Base-by-base conservation (phyloP, 2,888 invertebrate species). In the Luffia ferchaultella region DNA sequence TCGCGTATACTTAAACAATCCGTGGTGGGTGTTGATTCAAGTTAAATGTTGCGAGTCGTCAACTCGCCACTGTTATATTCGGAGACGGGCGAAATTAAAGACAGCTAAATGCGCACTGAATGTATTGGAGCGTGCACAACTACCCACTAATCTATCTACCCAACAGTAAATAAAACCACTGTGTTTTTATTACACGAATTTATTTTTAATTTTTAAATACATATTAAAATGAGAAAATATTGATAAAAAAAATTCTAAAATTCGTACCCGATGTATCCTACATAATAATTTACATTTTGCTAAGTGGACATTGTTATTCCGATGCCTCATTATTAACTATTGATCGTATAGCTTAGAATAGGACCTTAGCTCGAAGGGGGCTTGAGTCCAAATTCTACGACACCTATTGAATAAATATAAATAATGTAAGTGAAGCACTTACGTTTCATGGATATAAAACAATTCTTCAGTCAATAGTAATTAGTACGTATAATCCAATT, bases 191-290 rank as follows among this genome's bases (percentile, higher is more conserved):
- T 30, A 30, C 12, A 30, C 12, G 30, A 30, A 76, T 79, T 78
- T 77, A 77, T 79, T 67, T 62, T 58, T 62, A 70, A 70, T 63
- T 64, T 73, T 79, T 79, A 77, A 79, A 80, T 80, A 82, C 74
- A 80, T 66, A 60, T 72, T 68, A 63, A 63, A 70, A 61, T 69
- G 66, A 66, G 66, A 67, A 68, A 43, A 30, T 30, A 30, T 7
- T 50, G 30, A n/a, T 20, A 40, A 20, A 19, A 43, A 67, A 69
- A 70, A 62, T 62, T 67, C 67, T 65, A 60, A 57, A 60, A 62
- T 64, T 63, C 62, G 12, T 30, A 30, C 30, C 30, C 30, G 12
- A 30, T 30, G 3, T 30, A 30, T 30, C 3, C 30, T 30, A 30
- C 12, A 30, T 12, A 30, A 7, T 30, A 30, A 7, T 30, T 30